Percentiles rank a stretch among this genome's conserved stretches.
Evolutionary conservation across 2,113 vertebrate genomes (phyloP).

Genomic region (Romanogobio albipinnatus): DNA sequence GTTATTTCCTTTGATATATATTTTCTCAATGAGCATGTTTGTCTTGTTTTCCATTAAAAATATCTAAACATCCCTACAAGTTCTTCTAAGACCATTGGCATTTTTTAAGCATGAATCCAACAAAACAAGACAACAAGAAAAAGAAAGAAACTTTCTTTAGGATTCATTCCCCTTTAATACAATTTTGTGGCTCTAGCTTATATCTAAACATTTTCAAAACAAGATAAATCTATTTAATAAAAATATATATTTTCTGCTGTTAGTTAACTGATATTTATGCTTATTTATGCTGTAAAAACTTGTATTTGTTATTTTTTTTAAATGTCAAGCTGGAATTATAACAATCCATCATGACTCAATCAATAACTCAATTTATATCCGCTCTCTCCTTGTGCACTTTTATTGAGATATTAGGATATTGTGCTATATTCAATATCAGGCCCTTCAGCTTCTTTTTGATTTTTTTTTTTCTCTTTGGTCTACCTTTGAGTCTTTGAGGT

Average conservation of each 20-base stretch:
- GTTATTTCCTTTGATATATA: not conserved
- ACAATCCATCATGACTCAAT: not conserved
- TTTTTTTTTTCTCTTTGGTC: slow-evolving; percentile 52
- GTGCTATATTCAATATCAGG: slow-evolving; percentile 34
- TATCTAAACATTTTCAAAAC: not conserved
- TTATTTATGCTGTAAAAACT: not conserved
- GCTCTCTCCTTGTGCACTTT: not conserved
- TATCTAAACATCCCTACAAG: not conserved
- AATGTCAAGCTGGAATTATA: not conserved
- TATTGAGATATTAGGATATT: not conserved
- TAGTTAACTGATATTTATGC: not conserved
- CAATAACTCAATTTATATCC: not conserved
- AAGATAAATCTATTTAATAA: not conserved
- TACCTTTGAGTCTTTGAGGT: slow-evolving; percentile 48
- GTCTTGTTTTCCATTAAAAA: not conserved
- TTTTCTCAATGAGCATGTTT: not conserved
- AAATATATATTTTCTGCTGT: not conserved
- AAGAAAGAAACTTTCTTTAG: not conserved
- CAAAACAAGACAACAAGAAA: too few relatives aligned
- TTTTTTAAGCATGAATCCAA: not conserved
- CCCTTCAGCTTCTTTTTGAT: slow-evolving; percentile 48
- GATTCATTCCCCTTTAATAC: not conserved
- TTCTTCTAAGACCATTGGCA: not conserved
- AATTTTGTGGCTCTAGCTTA: not conserved
- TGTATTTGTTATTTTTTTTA: not conserved